phyloP scores from a whole-genome alignment of 1,140 invertebrate species.

The Lamellibrachia luymesi region DNA sequence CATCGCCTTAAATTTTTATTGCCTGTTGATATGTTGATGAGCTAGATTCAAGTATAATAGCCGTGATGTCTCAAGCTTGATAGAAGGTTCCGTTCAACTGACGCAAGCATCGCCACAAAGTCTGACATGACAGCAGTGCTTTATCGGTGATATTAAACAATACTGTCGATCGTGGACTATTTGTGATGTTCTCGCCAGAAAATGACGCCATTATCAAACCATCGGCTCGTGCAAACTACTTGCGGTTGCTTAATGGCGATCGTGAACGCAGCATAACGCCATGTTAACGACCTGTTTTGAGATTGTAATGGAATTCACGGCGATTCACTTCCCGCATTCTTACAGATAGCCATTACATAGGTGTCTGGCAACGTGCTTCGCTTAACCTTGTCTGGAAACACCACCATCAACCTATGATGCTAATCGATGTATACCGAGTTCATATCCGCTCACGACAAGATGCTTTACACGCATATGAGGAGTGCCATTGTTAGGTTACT shows the following conservation, averaged over 20 bases:
- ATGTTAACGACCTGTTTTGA: neutral
- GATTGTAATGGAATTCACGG: neutral
- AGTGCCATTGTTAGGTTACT: too few relatives aligned
- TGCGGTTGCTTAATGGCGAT: neutral
- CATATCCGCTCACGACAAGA: neutral
- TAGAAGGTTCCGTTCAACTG: neutral
- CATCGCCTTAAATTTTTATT: neutral
- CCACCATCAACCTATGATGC: neutral
- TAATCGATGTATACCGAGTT: neutral
- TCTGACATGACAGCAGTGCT: neutral
- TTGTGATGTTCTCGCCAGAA: neutral
- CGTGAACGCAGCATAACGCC: neutral
- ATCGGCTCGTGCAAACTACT: neutral
- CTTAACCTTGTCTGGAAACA: neutral
- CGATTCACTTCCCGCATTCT: neutral
- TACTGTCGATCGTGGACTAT: neutral
- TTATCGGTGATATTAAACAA: neutral
- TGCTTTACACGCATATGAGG: neutral
- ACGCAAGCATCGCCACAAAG: neutral
- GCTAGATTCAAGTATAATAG: neutral
- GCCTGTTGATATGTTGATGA: neutral
- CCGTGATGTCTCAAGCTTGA: neutral
- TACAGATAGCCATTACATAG: neutral
- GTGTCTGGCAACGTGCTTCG: neutral
- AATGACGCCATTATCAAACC: slow-evolving; percentile 4